Evolutionary conservation across 1,140 invertebrate species (phyloP).

Genomic region (Adoxophyes honmai): DNA sequence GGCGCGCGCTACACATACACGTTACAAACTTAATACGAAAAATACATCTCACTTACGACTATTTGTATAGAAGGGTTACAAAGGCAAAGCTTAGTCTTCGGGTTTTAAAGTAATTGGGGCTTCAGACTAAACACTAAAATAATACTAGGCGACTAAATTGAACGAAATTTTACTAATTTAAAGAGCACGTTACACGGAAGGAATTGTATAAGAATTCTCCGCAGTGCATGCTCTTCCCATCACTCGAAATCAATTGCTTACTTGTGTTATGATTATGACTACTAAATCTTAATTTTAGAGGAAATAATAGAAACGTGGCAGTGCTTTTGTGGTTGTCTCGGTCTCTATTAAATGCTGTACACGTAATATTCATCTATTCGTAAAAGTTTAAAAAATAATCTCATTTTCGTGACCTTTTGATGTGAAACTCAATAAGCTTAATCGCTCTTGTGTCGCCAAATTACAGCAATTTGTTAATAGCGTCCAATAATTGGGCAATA

Average conservation of each 20-base stretch:
- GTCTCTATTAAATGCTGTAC: background rate
- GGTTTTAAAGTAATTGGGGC: conserved; percentile 30
- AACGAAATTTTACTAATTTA: no score
- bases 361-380: background rate
- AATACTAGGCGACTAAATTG: no score
- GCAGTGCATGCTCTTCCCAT: background rate
- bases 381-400: background rate
- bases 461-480: background rate
- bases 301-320: background rate
- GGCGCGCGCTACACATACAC: conserved; percentile 3
- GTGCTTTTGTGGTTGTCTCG: background rate
- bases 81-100: conserved; percentile 46
- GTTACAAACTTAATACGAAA: conserved; percentile 34
- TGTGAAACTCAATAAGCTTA: background rate
- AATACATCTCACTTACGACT: conserved; percentile 37
- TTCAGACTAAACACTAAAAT: background rate
- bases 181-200: no score
- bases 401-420: background rate
- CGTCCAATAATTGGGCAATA: background rate
- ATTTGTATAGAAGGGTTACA: conserved; percentile 34
- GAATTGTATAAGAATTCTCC: no score
- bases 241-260: background rate
- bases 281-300: background rate
- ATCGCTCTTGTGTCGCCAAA: background rate
- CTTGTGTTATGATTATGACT: background rate